phyloP scores from a whole-genome alignment of 2,113 vertebrate genomes.

The Phaetusa simplex region DNA sequence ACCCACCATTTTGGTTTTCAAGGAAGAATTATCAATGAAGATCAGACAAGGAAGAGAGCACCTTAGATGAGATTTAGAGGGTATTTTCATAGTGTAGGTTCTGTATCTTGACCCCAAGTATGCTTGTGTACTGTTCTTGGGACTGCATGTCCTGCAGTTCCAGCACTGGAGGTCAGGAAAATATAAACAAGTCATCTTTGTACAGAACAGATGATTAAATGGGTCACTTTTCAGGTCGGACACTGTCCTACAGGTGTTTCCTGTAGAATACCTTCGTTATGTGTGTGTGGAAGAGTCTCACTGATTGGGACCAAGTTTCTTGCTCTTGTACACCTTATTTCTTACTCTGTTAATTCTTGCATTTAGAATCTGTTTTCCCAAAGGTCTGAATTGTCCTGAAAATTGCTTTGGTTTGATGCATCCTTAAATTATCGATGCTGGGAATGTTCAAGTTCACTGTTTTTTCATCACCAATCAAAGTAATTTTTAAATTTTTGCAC shows the following conservation, averaged over 20 bases:
- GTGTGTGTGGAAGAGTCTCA: rapidly evolving
- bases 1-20: not conserved
- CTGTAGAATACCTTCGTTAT: not conserved
- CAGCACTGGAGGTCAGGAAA: not conserved
- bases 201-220: not conserved
- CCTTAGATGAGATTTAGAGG: not conserved
- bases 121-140: not conserved
- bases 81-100: not conserved
- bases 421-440: not conserved
- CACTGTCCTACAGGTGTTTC: not conserved
- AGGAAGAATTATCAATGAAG: not conserved
- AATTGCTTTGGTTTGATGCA: not conserved
- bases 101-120: not conserved
- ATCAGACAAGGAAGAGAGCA: not conserved
- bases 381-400: not conserved
- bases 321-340: not conserved
- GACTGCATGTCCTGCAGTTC: not conserved
- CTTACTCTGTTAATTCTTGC: not conserved
- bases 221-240: not conserved
- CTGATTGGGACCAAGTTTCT: not conserved
- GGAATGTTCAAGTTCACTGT: not conserved
- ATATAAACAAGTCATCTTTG: not conserved
- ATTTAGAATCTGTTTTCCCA: not conserved
- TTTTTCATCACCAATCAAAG: not conserved
- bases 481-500: not conserved